Evolutionary conservation across 1,140 invertebrate genomes (phyloP).

Genomic region (Amyelois transitella): DNA sequence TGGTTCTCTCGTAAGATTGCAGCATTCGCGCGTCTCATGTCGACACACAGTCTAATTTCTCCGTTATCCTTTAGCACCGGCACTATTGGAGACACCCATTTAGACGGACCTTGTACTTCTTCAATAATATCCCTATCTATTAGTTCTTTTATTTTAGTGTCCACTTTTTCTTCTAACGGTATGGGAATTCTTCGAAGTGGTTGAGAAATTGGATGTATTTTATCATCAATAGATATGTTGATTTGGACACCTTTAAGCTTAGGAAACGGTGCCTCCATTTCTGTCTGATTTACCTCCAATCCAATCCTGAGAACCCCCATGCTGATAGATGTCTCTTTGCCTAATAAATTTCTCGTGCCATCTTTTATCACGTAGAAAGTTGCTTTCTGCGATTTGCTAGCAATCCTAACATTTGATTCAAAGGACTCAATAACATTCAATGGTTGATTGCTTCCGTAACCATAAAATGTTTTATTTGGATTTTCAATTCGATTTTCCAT

Average conservation of each 20-base stretch:
- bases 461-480: slow-evolving; percentile 15
- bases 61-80: slow-evolving; percentile 36
- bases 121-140: slow-evolving; percentile 39
- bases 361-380: slow-evolving; percentile 21
- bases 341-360: slow-evolving; percentile 25
- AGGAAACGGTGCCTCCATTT: slow-evolving; percentile 25
- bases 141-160: slow-evolving; percentile 30
- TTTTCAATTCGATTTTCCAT: slow-evolving; percentile 20
- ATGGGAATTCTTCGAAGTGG: slow-evolving; percentile 42
- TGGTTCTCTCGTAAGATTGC: slow-evolving; percentile 46
- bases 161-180: slow-evolving; percentile 24
- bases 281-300: slow-evolving; percentile 20
- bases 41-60: slow-evolving; percentile 43
- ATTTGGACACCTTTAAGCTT: slow-evolving; percentile 40
- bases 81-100: slow-evolving; percentile 49
- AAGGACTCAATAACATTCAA: slow-evolving; percentile 18
- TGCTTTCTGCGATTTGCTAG: background rate
- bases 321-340: slow-evolving; percentile 15
- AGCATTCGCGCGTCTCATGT: slow-evolving; percentile 44
- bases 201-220: slow-evolving; percentile 30
- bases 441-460: slow-evolving; percentile 16
- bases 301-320: slow-evolving; percentile 25
- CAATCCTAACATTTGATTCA: slow-evolving; percentile 7
- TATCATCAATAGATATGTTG: slow-evolving; percentile 32
- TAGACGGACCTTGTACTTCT: slow-evolving; percentile 33